Base-by-base conservation (phyloP, 2,888 invertebrate genomes). In the Tanypteryx hageni region DNA sequence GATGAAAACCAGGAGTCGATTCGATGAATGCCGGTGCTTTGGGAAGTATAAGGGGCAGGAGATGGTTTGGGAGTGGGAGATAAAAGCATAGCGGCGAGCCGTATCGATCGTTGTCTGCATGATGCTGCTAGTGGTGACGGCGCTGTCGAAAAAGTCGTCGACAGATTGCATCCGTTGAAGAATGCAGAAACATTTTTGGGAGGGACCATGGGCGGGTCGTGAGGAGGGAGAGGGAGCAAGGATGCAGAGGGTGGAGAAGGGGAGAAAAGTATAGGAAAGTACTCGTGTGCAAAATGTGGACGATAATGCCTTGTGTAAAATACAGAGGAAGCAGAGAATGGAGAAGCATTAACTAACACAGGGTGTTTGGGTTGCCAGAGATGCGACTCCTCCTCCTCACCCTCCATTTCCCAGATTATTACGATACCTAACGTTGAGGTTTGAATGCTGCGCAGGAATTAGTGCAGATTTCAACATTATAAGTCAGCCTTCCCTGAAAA, bases 81-180 rank as follows among this genome's bases (percentile, higher is more conserved):
- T 31, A 68, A 83, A 68, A 89, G 64, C 27, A 89, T 89, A 61
- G 18, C 89, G 89, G 64, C 89, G 64, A 68, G 68, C 89, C 89
- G 58, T 89, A 89, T 89, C 68, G 89, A 89, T 89, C 31, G 89
- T 3, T 68, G 89, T 89, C 64, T 89, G 89, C 68, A 89, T 64
- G 44, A 27, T 61, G 44, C 9, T 59, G 58, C 7, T 27, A 3
- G 85, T 59, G 84, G 56, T 84, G 84, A n/a, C n/a, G n/a, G 83
- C 18, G 83, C 44, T 89, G 59, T 31, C 31, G 64, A n/a, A 18
- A 44, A 89, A 83, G 59, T 57, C 58, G 58, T 16, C 10, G 27
- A 18, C 18, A n/a, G 14, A 56, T 44, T 84, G 44, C 84, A 44
- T 18, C 84, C 27, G 57, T 44, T 84, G 57, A 56, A 56, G 44